Base-by-base conservation (phyloP, 2,888 invertebrate species). In the Aspidiotus rigidus region DNA sequence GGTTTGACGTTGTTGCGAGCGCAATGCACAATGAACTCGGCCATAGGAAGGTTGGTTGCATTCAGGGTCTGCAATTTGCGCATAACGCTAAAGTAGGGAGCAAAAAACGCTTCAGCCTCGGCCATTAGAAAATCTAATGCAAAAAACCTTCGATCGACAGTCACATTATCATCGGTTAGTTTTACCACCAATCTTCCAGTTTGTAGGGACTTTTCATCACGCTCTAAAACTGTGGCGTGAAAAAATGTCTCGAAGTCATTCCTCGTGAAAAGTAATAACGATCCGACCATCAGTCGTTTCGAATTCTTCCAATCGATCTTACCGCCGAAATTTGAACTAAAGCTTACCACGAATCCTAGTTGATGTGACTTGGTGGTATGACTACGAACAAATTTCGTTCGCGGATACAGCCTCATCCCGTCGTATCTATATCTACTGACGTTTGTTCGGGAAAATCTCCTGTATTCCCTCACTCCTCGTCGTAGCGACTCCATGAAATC, bases 71-170 rank as follows among this genome's bases (percentile, higher is more conserved):
- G 84, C 39, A 93, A 76, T 11, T 86, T 87, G 73, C 81, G 82
- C 67, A 90, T 79, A 0, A 90, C 88, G 74, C 87, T 85, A 72
- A 85, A 82, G 76, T 91, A 92, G 0, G 91, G 89, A 75, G 91
- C 91, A 76, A 91, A 90, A 77, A 87, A 93, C 0, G 88, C 85
- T 64, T 84, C 85, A 64, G 88, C 86, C 76, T 91, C 90, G 1
- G 69, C 64, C 69, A 72, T 71, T 0, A 62, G 44, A n/a, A 69
- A 42, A 8, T 28, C 9, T 11, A 40, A 9, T n/a, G 49, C n/a
- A n/a, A 62, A 69, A 9, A 59, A 2, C 2, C 61, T 64, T 5
- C n/a, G n/a, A 11, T 28, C 15, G 15, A 60, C 7, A 54, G 41
- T 59, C 8, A 17, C 57, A 5, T 5, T 28, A 8, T 64, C 28